phyloP scores from a whole-genome alignment of 92 coral and sea anemone genomes.

The Micromussa lordhowensis region DNA sequence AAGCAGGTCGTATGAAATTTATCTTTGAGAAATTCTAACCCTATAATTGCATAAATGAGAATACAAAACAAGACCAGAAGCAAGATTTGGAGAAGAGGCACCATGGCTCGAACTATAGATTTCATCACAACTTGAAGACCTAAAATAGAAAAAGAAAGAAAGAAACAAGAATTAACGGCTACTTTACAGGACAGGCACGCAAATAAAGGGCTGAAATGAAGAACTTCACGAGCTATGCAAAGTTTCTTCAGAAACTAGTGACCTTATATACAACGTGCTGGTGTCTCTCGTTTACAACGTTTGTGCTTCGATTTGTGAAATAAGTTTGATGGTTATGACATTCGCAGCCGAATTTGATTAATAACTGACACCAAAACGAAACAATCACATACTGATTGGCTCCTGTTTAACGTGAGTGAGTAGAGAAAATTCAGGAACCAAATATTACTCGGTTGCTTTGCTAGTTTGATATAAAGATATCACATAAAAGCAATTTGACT shows the following conservation, averaged over 20 bases:
- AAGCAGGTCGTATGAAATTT: conserved; percentile 86
- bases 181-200: background rate
- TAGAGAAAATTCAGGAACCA: background rate
- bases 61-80: conserved; percentile 89
- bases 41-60: conserved; percentile 94
- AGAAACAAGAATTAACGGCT: background rate
- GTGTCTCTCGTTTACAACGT: too few relatives aligned
- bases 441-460: background rate
- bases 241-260: too few relatives aligned
- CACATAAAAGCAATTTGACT: too few relatives aligned
- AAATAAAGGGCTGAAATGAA: background rate
- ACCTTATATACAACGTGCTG: too few relatives aligned
- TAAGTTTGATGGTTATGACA: too few relatives aligned
- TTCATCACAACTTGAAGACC: conserved; percentile 99
- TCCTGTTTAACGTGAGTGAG: too few relatives aligned
- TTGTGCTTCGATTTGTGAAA: too few relatives aligned
- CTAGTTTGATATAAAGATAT: too few relatives aligned
- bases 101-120: conserved; percentile 98
- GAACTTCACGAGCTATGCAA: too few relatives aligned
- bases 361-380: too few relatives aligned
- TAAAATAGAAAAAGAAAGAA: conserved; percentile 15
- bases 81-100: conserved; percentile 92
- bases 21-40: conserved; percentile 81
- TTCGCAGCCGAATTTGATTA: too few relatives aligned
- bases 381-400: too few relatives aligned